phyloP scores from a whole-genome alignment of 2,797 vertebrate species.

The Rhinoraja longicauda region DNA sequence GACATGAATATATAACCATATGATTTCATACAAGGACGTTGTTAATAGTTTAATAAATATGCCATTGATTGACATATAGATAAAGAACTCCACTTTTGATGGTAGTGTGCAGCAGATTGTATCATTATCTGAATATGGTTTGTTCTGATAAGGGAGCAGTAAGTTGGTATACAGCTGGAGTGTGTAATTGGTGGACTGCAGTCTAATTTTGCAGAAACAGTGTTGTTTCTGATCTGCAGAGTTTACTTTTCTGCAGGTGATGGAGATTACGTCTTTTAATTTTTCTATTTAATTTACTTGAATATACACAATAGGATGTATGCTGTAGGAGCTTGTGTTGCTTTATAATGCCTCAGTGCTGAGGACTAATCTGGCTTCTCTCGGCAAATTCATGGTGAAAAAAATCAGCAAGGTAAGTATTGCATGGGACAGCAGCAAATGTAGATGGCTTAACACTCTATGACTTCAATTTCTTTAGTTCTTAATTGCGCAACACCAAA shows the following conservation, averaged over 20 bases:
- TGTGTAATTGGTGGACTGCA: neutral
- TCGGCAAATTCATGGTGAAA: no score
- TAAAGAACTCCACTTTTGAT: neutral
- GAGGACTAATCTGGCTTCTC: no score
- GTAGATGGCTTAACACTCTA: no score
- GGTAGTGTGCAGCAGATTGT: neutral
- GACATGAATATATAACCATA: constrained; percentile 14
- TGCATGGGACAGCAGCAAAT: no score
- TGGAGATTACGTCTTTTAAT: no score
- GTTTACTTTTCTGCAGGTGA: neutral
- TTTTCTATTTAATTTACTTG: no score
- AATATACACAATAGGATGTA: no score
- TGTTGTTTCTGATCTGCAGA: neutral
- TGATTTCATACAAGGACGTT: neutral
- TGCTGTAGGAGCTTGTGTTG: no score
- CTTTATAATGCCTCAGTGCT: no score
- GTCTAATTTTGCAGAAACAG: neutral
- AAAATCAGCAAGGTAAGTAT: no score
- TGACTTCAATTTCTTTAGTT: neutral
- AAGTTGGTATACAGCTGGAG: neutral
- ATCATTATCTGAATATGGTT: neutral
- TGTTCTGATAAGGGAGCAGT: neutral
- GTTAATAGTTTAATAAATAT: constrained; percentile 14
- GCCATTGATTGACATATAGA: neutral
- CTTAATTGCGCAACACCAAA: neutral